Conservation (phyloP, 2,113 vertebrate genomes). For the Dromas ardeola region DNA sequence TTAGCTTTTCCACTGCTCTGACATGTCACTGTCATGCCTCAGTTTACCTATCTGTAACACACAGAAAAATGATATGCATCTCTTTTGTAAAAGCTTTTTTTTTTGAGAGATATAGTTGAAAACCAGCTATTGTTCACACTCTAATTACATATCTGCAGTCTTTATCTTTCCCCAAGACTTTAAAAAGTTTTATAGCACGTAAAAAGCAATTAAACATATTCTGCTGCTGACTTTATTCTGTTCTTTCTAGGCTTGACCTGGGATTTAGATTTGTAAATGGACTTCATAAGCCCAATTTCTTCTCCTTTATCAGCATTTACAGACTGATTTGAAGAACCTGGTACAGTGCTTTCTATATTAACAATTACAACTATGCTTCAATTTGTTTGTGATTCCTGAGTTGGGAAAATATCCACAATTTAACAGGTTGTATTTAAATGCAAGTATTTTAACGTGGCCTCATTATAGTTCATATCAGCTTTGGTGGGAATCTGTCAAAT, state of each 20-base stretch:
- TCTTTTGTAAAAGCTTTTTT: neutral
- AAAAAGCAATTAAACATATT: neutral
- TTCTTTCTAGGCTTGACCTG: neutral
- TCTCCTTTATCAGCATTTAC: neutral
- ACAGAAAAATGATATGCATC: neutral
- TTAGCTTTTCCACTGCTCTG: neutral
- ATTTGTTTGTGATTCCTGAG: neutral
- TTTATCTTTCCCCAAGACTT: neutral
- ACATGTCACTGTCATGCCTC: neutral
- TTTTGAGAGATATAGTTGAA: neutral
- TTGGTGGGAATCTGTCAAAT: neutral
- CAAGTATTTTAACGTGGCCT: neutral
- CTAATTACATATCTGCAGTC: neutral
- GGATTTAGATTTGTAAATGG: neutral
- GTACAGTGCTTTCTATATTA: neutral
- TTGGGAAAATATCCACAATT: neutral
- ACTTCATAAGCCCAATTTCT: neutral
- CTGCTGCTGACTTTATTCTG: neutral
- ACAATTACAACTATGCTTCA: neutral
- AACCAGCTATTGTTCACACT: neutral
- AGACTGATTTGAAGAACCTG: neutral
- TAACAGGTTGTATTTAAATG: neutral
- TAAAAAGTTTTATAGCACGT: neutral
- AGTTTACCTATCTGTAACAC: neutral
- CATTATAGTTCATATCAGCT: neutral